phyloP scores from a whole-genome alignment of 2,113 vertebrate genomes.

The Sapayoa aenigma region DNA sequence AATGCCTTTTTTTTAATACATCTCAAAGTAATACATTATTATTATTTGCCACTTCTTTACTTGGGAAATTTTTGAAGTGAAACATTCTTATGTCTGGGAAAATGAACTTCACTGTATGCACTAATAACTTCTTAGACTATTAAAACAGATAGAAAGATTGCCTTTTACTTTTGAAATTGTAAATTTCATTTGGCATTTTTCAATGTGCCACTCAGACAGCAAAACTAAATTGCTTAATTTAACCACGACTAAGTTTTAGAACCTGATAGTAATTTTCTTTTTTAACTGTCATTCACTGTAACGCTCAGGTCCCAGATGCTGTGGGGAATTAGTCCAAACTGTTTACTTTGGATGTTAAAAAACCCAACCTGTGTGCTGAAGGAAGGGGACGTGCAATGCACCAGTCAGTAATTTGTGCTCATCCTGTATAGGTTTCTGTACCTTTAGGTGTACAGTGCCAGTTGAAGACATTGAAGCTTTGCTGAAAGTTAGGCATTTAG shows the following conservation, averaged over 20 bases:
- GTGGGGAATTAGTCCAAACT: neutral
- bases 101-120: neutral
- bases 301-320: neutral
- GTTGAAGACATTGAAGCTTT: neutral
- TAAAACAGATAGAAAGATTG: neutral
- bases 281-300: neutral
- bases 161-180: neutral
- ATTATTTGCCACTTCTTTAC: neutral
- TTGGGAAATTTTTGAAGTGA: neutral
- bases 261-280: neutral
- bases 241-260: neutral
- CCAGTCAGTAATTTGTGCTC: neutral
- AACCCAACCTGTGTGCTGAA: neutral
- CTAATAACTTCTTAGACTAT: neutral
- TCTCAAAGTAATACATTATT: neutral
- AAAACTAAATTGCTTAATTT: neutral
- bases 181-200: neutral
- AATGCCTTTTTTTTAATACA: neutral
- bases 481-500: neutral
- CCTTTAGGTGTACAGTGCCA: neutral
- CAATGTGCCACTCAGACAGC: neutral
- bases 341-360: neutral
- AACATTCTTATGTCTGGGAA: neutral
- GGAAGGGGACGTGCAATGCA: neutral
- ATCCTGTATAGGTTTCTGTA: neutral